Evolutionary conservation across 2,113 vertebrate genomes (phyloP).

Genomic region (Numida meleagris): DNA sequence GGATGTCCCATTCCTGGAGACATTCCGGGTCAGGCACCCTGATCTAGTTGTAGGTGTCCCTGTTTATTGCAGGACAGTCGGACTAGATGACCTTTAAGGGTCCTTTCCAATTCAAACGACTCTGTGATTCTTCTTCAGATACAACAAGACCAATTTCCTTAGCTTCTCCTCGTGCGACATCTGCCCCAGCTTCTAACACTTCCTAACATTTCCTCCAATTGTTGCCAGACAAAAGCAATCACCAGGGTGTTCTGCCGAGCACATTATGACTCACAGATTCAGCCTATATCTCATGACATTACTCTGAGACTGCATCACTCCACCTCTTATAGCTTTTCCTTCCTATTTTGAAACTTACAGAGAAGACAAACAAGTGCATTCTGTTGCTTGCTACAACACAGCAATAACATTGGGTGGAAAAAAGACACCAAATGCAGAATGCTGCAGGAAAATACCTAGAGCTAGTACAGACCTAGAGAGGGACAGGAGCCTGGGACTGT

Average conservation of each 20-base stretch:
- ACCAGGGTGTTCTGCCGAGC: not conserved
- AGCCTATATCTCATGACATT: not conserved
- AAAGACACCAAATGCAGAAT: not conserved
- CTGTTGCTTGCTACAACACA: not conserved
- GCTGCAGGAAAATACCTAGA: not conserved
- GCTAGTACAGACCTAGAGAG: not conserved
- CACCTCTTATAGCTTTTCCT: not conserved
- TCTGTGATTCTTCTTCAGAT: not conserved
- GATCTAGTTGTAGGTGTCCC: no score
- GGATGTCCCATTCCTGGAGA: no score
- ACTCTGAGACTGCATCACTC: not conserved
- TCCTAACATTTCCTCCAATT: not conserved
- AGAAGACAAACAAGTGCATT: not conserved
- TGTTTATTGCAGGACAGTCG: no score
- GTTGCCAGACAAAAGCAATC: not conserved
- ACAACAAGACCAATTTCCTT: not conserved
- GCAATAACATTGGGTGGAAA: not conserved
- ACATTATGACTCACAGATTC: not conserved
- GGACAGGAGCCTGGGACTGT: not conserved
- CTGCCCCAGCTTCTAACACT: not conserved
- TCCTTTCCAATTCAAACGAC: no score
- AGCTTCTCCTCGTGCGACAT: not conserved
- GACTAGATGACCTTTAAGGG: no score
- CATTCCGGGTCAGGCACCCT: no score
- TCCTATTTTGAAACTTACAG: not conserved